A percentile compares a stretch with the other conserved stretches of the same genome.
Evolutionary conservation across 37 sponge, comb jelly and placozoan species (phyloP).

Genomic region (Axinella damicornis): DNA sequence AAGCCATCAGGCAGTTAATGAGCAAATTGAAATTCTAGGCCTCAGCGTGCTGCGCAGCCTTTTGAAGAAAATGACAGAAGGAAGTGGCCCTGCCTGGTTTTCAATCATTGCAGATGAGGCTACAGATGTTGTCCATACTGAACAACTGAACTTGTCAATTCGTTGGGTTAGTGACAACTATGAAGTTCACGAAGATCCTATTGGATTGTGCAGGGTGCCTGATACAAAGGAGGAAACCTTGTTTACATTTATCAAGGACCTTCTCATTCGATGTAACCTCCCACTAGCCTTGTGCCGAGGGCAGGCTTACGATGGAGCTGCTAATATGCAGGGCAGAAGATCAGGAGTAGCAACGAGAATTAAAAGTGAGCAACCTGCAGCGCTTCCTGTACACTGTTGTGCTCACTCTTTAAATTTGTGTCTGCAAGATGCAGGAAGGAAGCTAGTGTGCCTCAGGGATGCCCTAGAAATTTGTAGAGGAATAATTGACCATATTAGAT

Average conservation of each 20-base stretch:
- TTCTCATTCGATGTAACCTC: constrained; percentile 56
- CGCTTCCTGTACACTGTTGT: constrained; percentile 60
- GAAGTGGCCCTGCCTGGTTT: constrained; percentile 57
- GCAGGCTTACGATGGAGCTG: constrained; percentile 70
- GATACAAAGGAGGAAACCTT: constrained; percentile 57
- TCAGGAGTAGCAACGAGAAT: constrained; percentile 60
- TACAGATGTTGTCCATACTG: constrained; percentile 62
- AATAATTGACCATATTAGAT: constrained; percentile 40
- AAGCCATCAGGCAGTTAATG: constrained; percentile 56
- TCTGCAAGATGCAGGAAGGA: constrained; percentile 55
- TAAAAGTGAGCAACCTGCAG: constrained; percentile 44
- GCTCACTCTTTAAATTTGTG: constrained; percentile 63
- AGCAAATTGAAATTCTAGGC: constrained; percentile 44
- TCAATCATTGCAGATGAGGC: constrained; percentile 66
- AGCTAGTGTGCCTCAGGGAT: constrained; percentile 47
- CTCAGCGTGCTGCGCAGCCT: constrained; percentile 49
- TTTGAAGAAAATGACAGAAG: constrained; percentile 24
- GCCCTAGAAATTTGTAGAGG: constrained; percentile 48
- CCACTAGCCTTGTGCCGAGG: constrained; percentile 57
- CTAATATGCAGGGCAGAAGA: constrained; percentile 52
- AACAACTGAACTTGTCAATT: constrained; percentile 56
- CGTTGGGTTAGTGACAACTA: constrained; percentile 60
- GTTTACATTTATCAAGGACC: constrained; percentile 41
- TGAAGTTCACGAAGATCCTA: constrained; percentile 58
- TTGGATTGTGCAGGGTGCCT: constrained; percentile 57